Percentiles rank a stretch among this genome's conserved stretches.
phyloP scores from a whole-genome alignment of 2,113 vertebrate species.

The Rostratula benghalensis region DNA sequence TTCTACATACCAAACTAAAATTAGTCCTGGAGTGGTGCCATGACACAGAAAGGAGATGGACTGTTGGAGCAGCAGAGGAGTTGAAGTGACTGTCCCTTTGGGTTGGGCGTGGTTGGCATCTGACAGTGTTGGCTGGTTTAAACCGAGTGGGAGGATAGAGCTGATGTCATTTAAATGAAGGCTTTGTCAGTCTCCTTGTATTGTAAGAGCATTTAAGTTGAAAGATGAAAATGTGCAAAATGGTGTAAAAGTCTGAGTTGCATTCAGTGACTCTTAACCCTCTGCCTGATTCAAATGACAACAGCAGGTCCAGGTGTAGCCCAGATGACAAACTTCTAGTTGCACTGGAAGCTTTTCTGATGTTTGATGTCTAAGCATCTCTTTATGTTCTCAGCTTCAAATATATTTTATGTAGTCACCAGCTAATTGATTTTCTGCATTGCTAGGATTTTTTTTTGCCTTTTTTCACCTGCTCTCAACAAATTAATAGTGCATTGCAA shows the following conservation, averaged over 20 bases:
- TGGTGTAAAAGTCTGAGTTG: background rate
- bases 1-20: background rate
- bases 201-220: background rate
- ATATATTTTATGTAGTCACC: background rate
- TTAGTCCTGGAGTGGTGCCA: background rate
- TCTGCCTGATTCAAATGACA: background rate
- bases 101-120: background rate
- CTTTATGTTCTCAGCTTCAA: background rate
- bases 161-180: background rate
- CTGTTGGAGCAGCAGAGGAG: background rate
- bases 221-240: background rate
- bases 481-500: background rate
- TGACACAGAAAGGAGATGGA: background rate
- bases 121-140: background rate
- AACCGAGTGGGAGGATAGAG: accelerated
- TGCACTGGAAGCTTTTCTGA: background rate
- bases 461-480: background rate
- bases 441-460: background rate
- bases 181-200: background rate
- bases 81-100: background rate
- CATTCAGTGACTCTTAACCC: background rate
- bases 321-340: background rate
- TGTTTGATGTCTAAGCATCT: background rate
- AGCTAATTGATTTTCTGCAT: background rate
- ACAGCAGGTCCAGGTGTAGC: background rate